phyloP scores from a whole-genome alignment of 30 jellyfish, hydroid and myxozoan species.

The Pelagia noctiluca region DNA sequence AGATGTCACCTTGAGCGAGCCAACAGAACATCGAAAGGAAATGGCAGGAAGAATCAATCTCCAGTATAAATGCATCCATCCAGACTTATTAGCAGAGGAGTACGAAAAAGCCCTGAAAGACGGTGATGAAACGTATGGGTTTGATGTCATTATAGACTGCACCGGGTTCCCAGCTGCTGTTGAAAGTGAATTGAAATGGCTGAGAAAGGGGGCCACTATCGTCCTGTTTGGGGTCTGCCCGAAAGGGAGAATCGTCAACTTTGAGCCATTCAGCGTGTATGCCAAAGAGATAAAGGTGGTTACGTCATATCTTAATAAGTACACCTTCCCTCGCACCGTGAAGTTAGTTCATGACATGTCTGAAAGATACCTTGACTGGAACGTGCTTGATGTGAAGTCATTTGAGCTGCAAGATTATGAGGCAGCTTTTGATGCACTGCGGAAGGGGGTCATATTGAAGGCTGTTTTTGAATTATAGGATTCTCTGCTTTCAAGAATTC shows the following conservation, averaged over 20 bases:
- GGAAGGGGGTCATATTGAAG: conserved; percentile 80
- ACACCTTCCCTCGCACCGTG: conserved; percentile 77
- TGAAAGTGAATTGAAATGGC: conserved; percentile 76
- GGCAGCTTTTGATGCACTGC: conserved; percentile 78
- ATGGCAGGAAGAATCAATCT: conserved; percentile 78
- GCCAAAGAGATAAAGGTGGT: conserved; percentile 77
- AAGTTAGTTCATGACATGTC: conserved; percentile 82
- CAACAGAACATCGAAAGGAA: conserved; percentile 75
- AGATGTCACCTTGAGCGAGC: conserved; percentile 80
- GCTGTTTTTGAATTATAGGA: conserved; percentile 82
- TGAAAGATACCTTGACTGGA: conserved; percentile 79
- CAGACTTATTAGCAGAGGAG: conserved; percentile 47
- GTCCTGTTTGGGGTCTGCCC: conserved; percentile 92
- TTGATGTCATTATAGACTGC: conserved; percentile 89
- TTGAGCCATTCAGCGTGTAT: conserved; percentile 82
- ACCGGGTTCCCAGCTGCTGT: conserved; percentile 85
- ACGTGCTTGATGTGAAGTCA: conserved; percentile 68
- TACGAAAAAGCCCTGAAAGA: conserved; percentile 31
- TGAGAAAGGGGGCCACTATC: conserved; percentile 83
- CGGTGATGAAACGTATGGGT: conserved; percentile 84
- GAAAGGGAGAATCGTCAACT: conserved; percentile 66
- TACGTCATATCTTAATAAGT: conserved; percentile 75
- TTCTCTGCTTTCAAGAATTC: no score
- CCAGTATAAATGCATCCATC: conserved; percentile 69
- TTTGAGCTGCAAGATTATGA: conserved; percentile 74